A percentile compares a stretch with the other conserved stretches of the same genome.
phyloP scores from a whole-genome alignment of 2,888 invertebrate genomes.

The Agrochola litura region DNA sequence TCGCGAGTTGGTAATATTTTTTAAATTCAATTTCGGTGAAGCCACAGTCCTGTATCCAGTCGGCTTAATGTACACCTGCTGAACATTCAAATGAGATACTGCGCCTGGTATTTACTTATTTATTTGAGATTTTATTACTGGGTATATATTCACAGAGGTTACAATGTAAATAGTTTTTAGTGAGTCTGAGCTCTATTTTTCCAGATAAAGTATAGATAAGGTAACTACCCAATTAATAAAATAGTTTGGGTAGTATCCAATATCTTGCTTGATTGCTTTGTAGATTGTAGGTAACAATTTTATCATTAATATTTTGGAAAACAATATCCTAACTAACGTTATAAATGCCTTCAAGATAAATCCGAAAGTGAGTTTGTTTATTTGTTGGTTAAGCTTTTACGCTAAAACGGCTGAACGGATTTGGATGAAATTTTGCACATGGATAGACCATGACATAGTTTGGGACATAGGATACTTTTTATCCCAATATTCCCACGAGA shows the following conservation, averaged over 20 bases:
- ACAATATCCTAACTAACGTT: background rate
- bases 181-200: background rate
- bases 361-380: no score
- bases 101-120: constrained; percentile 79
- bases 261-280: background rate
- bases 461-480: no score
- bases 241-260: background rate
- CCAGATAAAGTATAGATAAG: background rate
- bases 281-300: background rate
- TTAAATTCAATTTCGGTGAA: constrained; percentile 90
- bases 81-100: constrained; percentile 88
- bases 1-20: constrained; percentile 89
- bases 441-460: no score
- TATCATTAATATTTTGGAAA: background rate
- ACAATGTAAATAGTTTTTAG: constrained; percentile 5
- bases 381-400: no score
- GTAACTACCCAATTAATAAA: background rate
- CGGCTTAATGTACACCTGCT: constrained; percentile 89
- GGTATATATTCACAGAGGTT: constrained; percentile 57
- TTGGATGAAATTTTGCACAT: no score
- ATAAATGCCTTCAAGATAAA: no score
- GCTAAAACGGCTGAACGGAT: no score
- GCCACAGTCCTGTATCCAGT: constrained; percentile 87
- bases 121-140: constrained; percentile 77
- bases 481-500: no score